These are phyloP conservation scores for Acanthopagrus latus DNA, from an alignment of 2,797 vertebrate species.

Conservation along the genomic window DNA sequence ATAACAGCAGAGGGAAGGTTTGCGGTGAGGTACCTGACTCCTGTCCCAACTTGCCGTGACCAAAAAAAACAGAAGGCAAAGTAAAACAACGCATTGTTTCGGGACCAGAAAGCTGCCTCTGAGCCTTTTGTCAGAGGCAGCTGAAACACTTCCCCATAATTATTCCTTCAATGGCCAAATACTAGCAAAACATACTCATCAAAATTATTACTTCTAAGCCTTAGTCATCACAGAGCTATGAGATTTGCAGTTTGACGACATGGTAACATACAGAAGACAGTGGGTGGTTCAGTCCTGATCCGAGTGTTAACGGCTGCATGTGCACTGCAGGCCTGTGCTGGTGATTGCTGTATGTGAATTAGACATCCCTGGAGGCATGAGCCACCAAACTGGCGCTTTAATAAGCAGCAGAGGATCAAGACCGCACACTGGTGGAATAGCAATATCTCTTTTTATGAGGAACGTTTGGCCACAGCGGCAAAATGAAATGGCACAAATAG, in stretches of 20 bases:
- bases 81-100: conserved; percentile 68
- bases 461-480: background rate
- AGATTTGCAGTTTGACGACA: conserved; percentile 53
- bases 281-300: conserved; percentile 50
- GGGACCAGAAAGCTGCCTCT: conserved; percentile 45
- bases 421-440: background rate
- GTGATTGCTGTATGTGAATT: background rate
- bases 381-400: conserved; percentile 29
- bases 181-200: conserved; percentile 23
- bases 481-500: background rate
- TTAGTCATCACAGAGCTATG: conserved; percentile 27
- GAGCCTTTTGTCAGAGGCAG: conserved; percentile 48
- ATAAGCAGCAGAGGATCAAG: conserved; percentile 12
- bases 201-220: conserved; percentile 34
- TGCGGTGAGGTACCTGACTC: conserved; percentile 60
- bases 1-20: conserved; percentile 56
- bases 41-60: conserved; percentile 76
- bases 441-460: background rate
- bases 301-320: conserved; percentile 40
- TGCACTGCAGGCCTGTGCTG: conserved; percentile 1
- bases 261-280: conserved; percentile 22
- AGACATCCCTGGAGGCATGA: conserved; percentile 12
- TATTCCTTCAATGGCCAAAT: conserved; percentile 32
- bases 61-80: conserved; percentile 41
- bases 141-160: conserved; percentile 45